Base-by-base conservation (phyloP, 2,888 invertebrate species). In the Tenodera sinensis region DNA sequence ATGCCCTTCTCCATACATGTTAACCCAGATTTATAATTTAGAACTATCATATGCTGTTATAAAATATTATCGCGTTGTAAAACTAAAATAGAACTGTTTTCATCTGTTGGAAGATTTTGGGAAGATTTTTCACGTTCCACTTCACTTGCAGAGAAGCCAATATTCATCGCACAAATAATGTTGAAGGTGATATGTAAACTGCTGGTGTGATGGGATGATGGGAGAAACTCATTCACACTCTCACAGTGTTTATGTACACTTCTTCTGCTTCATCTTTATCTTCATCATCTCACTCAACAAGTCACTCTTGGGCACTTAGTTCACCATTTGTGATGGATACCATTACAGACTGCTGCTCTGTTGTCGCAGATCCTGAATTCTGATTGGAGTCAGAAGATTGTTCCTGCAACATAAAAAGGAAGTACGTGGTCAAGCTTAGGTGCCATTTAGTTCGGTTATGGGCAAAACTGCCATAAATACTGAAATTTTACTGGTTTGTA, bases 281-380 rank as follows among this genome's bases (percentile, higher is more conserved):
- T 42, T 42, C 42, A 42, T 42, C 42, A 71, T 71, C 54, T 71
- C 54, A 71, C 54, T 71, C 42, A 25, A 71, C 54, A 81, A 88
- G 88, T 88, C 89, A 90, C 88, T 89, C 89, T 85, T 86, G 89
- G 88, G 89, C 89, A 89, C 90, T 90, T 88, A 90, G 84, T 84
- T 89, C 90, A 30, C 90, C 90, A 84, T 90, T 90, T 27, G 90
- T 89, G 84, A 90, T 89, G 42, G 90, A 85, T 27, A 90, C 90
- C 89, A 86, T 89, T 25, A 90, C 88, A 1, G 90, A 83, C 12
- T 89, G 34, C 87, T 85, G 87, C 27, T 89, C 88, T 71, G 89
- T 25, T 82, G 88, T 71, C 71, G 42, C 87, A 20, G 89, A 47
- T 71, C 28, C 85, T 28, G 85, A 88, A 28, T 84, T 88, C 88